Conservation (phyloP, 2,113 vertebrate species). For the Ameiurus melas region DNA sequence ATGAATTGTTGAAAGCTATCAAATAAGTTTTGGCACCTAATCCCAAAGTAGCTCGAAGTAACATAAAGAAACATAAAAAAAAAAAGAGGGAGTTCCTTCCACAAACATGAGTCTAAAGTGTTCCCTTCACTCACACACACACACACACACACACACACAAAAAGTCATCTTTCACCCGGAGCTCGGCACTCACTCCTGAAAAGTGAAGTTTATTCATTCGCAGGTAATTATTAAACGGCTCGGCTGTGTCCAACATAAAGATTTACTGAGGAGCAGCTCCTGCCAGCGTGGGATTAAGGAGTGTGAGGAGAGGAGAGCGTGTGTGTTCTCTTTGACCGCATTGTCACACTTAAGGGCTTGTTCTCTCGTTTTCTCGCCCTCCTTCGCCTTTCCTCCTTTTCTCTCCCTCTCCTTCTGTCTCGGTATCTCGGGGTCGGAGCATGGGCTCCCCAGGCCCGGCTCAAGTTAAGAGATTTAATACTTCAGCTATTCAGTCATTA, state of each 20-base stretch:
- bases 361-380: constrained; percentile 40
- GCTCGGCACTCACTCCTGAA: constrained; percentile 37
- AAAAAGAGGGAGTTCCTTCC: background rate
- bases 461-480: constrained; percentile 71
- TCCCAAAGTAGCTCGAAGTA: background rate
- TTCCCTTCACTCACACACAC: constrained; percentile 9
- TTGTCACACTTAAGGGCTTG: constrained; percentile 51
- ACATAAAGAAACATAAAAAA: background rate
- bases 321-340: constrained; percentile 47
- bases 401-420: background rate
- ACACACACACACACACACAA: background rate
- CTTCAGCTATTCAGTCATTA: constrained; percentile 77
- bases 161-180: constrained; percentile 35
- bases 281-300: constrained; percentile 52
- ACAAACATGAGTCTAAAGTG: constrained; percentile 13
- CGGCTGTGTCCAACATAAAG: constrained; percentile 62
- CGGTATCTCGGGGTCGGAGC: constrained; percentile 54
- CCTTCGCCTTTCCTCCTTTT: constrained; percentile 28
- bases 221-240: constrained; percentile 61
- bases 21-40: background rate
- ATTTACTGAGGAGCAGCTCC: constrained; percentile 58
- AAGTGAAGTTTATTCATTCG: constrained; percentile 57
- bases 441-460: constrained; percentile 48
- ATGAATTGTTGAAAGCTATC: background rate
- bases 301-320: constrained; percentile 40